Evolutionary conservation across 2,888 invertebrate species (phyloP).

Genomic region (Eupithecia abbreviata): DNA sequence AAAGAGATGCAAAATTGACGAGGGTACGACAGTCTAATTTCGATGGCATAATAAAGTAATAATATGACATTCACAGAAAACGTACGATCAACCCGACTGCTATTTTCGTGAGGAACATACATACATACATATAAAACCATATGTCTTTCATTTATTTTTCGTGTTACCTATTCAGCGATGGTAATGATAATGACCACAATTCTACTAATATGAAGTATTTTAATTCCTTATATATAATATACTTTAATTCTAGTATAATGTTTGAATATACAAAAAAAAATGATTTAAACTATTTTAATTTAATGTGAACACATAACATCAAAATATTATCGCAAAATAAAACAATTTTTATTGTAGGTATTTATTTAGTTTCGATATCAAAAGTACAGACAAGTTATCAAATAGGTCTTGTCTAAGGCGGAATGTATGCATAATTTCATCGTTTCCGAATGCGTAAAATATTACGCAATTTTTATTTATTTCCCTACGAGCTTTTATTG

Average conservation of each 20-base stretch:
- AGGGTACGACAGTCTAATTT: constrained; percentile 65
- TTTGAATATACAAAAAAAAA: no score
- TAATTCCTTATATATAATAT: no score
- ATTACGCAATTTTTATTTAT: neutral
- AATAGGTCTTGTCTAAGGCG: no score
- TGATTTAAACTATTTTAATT: no score
- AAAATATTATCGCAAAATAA: no score
- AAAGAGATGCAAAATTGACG: constrained; percentile 57
- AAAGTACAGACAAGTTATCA: neutral
- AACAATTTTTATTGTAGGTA: no score
- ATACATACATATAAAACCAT: neutral
- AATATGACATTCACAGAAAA: constrained; percentile 51
- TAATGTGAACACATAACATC: no score
- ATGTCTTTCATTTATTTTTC: neutral
- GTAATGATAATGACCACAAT: neutral
- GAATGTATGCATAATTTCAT: no score
- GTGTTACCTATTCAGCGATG: neutral
- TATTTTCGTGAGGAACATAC: constrained; percentile 20
- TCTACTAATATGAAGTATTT: neutral
- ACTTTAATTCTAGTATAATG: no score
- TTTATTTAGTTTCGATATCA: neutral
- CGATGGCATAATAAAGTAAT: constrained; percentile 38
- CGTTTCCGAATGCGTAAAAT: neutral
- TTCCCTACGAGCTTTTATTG: no score
- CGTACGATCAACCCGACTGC: constrained; percentile 17